Evolutionary conservation across 2,888 invertebrate genomes (phyloP).

Genomic region (Malthinus flaveolus): DNA sequence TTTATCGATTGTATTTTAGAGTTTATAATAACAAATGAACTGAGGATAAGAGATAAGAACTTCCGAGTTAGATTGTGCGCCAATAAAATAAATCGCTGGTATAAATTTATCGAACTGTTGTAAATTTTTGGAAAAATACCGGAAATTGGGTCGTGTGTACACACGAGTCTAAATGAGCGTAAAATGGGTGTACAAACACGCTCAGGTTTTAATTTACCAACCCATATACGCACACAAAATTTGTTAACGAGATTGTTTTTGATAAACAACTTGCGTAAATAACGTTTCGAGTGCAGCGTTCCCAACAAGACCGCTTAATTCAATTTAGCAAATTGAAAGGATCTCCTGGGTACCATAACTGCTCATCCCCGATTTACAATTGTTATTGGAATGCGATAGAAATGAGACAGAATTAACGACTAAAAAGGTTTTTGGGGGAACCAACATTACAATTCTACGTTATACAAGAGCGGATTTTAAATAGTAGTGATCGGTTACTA

Average conservation of each 20-base stretch:
- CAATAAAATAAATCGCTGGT: constrained; percentile 1
- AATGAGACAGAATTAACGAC: constrained; percentile 35
- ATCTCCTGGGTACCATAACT: constrained; percentile 8
- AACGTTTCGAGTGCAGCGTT: constrained; percentile 7
- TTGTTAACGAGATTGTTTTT: constrained; percentile 13
- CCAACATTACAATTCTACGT: too few relatives aligned
- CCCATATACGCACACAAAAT: neutral
- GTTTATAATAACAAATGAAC: too few relatives aligned
- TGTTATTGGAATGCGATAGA: constrained; percentile 22
- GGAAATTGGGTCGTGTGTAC: neutral
- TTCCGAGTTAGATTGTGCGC: too few relatives aligned
- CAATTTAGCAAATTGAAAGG: constrained; percentile 14
- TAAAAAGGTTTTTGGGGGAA: constrained; percentile 25
- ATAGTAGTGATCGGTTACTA: constrained; percentile 28
- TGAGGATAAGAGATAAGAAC: too few relatives aligned
- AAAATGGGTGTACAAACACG: too few relatives aligned
- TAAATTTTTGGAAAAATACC: neutral
- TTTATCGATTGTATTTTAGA: too few relatives aligned
- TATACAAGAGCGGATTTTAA: constrained; percentile 24
- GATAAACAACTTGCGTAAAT: constrained; percentile 18
- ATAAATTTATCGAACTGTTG: neutral
- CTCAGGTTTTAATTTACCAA: too few relatives aligned
- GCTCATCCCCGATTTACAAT: constrained; percentile 12
- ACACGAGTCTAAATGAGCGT: too few relatives aligned
- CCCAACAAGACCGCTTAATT: constrained; percentile 19